Conservation (phyloP, 2,888 invertebrate species). For the Hypena proboscidalis region DNA sequence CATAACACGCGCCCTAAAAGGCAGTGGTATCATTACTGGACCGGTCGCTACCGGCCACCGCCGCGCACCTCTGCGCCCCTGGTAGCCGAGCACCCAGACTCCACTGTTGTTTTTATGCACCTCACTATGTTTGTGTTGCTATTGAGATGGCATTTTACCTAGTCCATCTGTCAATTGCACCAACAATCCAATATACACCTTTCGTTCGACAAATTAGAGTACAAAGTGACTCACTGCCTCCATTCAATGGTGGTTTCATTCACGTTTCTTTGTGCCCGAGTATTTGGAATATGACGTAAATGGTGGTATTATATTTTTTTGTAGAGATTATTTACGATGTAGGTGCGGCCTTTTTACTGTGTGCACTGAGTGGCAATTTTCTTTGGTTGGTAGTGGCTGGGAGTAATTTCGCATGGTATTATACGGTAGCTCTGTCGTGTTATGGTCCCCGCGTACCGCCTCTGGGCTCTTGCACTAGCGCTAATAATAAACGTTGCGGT, state of each 20-base stretch:
- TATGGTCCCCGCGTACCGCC: constrained; percentile 57
- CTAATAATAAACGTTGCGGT: constrained; percentile 50
- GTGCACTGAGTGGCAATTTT: constrained; percentile 35
- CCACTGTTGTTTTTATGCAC: constrained; percentile 75
- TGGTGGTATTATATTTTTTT: constrained; percentile 44
- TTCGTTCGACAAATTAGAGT: constrained; percentile 24
- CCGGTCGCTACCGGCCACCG: constrained; percentile 74
- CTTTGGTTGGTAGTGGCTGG: constrained; percentile 38
- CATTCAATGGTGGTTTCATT: constrained; percentile 73
- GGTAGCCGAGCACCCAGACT: constrained; percentile 64
- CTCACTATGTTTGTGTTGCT: constrained; percentile 72
- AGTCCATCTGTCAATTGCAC: constrained; percentile 47
- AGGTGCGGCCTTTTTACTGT: constrained; percentile 32
- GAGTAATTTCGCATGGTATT: constrained; percentile 39
- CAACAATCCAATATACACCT: constrained; percentile 33
- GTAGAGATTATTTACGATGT: constrained; percentile 43
- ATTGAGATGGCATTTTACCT: constrained; percentile 65
- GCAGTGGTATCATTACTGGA: constrained; percentile 79
- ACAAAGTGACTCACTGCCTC: constrained; percentile 36
- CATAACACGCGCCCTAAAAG: constrained; percentile 81
- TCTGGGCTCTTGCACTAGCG: constrained; percentile 45
- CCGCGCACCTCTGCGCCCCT: constrained; percentile 67
- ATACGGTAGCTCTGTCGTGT: constrained; percentile 54
- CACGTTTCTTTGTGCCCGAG: constrained; percentile 68
- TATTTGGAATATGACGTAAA: constrained; percentile 71